These are phyloP conservation scores for Laticauda laticaudata DNA, from an alignment of 2,113 vertebrate species.

Conservation along the genomic window DNA sequence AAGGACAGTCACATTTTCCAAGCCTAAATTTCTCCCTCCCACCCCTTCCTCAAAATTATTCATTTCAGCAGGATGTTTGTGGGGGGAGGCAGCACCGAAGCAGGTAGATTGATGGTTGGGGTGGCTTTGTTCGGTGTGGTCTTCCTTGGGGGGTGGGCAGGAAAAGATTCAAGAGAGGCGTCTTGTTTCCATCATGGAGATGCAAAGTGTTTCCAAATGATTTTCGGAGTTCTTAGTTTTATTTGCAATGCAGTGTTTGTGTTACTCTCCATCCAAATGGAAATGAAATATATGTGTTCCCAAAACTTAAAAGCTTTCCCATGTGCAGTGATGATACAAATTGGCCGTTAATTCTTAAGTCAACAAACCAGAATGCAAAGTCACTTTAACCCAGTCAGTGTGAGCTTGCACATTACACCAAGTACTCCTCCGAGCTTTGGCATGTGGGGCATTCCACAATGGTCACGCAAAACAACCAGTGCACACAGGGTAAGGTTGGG, in stretches of 20 bases:
- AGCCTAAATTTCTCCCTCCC: constrained; percentile 32
- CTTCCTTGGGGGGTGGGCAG: not conserved
- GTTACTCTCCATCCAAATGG: not conserved
- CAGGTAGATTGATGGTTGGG: constrained; percentile 12
- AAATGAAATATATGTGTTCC: not conserved
- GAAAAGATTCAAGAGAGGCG: not conserved
- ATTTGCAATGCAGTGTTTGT: not conserved
- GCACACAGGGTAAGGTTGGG: not conserved
- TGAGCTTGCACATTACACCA: not conserved
- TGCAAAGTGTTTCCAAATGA: not conserved
- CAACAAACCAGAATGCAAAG: not conserved
- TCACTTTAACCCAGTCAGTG: not conserved
- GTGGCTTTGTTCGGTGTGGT: constrained; percentile 21
- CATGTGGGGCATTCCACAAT: not conserved
- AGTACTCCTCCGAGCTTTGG: not conserved
- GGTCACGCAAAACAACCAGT: not conserved
- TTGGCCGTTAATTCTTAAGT: not conserved
- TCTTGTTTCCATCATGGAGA: not conserved
- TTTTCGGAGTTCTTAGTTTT: not conserved
- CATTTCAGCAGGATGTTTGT: constrained; percentile 26
- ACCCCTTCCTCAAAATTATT: constrained; percentile 33
- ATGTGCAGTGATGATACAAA: not conserved
- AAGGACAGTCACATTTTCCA: constrained; percentile 63
- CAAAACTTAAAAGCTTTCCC: not conserved
- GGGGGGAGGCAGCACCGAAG: too few species aligned